Conservation (phyloP, 2,888 invertebrate genomes). For the Amphiduros pacificus region DNA sequence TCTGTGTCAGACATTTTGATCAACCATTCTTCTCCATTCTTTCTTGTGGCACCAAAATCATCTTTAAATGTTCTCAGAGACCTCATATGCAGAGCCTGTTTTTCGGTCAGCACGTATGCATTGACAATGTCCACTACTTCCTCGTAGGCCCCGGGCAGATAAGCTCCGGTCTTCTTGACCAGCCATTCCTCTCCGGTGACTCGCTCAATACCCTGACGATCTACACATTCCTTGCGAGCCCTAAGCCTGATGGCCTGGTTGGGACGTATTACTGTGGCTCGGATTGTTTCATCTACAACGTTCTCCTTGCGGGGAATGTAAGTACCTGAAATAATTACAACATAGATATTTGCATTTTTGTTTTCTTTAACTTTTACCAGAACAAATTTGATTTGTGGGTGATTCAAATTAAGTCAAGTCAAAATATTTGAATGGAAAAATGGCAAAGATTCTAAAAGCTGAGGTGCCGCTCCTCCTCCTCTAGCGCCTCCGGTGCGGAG, state of each 20-base stretch:
- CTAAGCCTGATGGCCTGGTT: conserved; percentile 62
- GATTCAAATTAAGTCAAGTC: too few species aligned
- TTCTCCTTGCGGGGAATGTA: conserved; percentile 42
- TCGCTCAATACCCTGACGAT: conserved; percentile 39
- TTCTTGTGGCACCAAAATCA: conserved; percentile 57
- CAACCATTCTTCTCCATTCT: conserved; percentile 64
- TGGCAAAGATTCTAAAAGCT: too few species aligned
- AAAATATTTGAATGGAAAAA: too few species aligned
- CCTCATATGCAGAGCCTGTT: conserved; percentile 62
- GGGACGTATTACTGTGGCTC: conserved; percentile 60
- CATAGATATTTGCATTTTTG: too few species aligned
- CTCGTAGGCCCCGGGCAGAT: conserved; percentile 63
- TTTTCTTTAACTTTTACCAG: too few species aligned
- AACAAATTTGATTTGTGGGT: too few species aligned
- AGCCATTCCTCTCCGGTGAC: conserved; percentile 63
- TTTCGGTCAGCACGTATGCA: conserved; percentile 63
- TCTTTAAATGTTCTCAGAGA: conserved; percentile 61
- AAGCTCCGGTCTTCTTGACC: conserved; percentile 61
- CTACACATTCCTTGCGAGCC: conserved; percentile 60
- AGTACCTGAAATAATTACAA: too few species aligned
- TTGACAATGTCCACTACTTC: conserved; percentile 62
- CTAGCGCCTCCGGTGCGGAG: too few species aligned
- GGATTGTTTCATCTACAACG: conserved; percentile 58
- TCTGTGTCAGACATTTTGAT: conserved; percentile 61
- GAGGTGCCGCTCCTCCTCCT: too few species aligned